Percentiles rank a stretch among this genome's conserved stretches.
phyloP scores from a whole-genome alignment of 2,888 invertebrate genomes.

The Mythimna loreyi region DNA sequence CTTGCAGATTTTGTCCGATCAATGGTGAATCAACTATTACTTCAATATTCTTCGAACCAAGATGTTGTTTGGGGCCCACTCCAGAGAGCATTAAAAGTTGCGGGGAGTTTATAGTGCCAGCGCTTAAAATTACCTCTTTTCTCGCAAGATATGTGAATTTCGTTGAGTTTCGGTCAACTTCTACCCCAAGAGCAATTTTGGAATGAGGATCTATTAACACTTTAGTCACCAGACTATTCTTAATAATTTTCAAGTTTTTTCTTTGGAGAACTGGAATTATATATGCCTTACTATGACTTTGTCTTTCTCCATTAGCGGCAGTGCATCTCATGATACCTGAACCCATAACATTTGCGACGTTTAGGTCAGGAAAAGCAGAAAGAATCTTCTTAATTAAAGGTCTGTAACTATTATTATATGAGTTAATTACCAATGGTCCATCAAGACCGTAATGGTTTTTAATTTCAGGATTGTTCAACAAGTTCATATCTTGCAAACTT shows the following conservation, averaged over 20 bases:
- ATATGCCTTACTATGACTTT: slow-evolving; percentile 91
- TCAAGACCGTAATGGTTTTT: slow-evolving; percentile 76
- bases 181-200: slow-evolving; percentile 37
- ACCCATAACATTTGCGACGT: slow-evolving; percentile 77
- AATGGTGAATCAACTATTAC: slow-evolving; percentile 80
- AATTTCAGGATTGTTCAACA: slow-evolving; percentile 63
- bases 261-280: slow-evolving; percentile 72
- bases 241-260: slow-evolving; percentile 67
- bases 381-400: slow-evolving; percentile 73
- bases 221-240: slow-evolving; percentile 69
- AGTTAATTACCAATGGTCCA: slow-evolving; percentile 85
- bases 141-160: slow-evolving; percentile 60
- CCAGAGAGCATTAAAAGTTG: slow-evolving; percentile 89
- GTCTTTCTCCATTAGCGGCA: slow-evolving; percentile 84
- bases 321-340: slow-evolving; percentile 85
- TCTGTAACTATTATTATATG: slow-evolving; percentile 83
- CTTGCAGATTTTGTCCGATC: slow-evolving; percentile 90
- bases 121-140: slow-evolving; percentile 87
- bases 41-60: slow-evolving; percentile 76
- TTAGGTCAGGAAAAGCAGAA: slow-evolving; percentile 81
- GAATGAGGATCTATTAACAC: slow-evolving; percentile 36
- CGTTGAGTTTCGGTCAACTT: slow-evolving; percentile 11
- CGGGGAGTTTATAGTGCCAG: slow-evolving; percentile 87
- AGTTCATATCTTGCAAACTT: slow-evolving; percentile 75
- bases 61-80: slow-evolving; percentile 83